Evolutionary conservation across 1,140 invertebrate species (phyloP).

Genomic region (Cecropterus lyciades): DNA sequence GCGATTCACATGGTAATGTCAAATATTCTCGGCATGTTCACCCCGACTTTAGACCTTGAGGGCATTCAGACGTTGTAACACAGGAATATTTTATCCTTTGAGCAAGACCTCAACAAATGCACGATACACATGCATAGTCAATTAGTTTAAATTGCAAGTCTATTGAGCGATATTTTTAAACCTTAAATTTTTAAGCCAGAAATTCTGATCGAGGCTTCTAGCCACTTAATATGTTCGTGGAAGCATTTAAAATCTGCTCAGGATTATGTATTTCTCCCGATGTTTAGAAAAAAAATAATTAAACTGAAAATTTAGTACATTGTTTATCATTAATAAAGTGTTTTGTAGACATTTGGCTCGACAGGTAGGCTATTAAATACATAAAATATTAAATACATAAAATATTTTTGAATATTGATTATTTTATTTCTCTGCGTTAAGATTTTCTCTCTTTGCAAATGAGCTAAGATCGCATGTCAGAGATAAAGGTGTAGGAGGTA

Average conservation of each 20-base stretch:
- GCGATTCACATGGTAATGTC: constrained; percentile 71
- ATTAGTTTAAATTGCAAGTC: not conserved
- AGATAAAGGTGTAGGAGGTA: constrained; percentile 42
- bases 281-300: too few relatives aligned
- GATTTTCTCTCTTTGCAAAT: constrained; percentile 6
- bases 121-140: not conserved
- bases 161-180: not conserved
- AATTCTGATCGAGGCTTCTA: too few relatives aligned
- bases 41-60: constrained; percentile 33
- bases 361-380: too few relatives aligned
- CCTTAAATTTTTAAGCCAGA: too few relatives aligned
- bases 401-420: not conserved
- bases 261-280: too few relatives aligned
- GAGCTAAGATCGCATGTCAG: constrained; percentile 7
- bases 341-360: too few relatives aligned
- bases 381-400: too few relatives aligned
- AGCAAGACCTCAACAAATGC: not conserved
- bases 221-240: too few relatives aligned
- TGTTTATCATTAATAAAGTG: too few relatives aligned
- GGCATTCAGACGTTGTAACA: constrained; percentile 1
- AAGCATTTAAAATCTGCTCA: too few relatives aligned
- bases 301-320: too few relatives aligned
- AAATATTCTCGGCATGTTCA: constrained; percentile 56
- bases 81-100: constrained; percentile 2
- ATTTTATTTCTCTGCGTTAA: too few relatives aligned